Percentiles rank a stretch among this genome's conserved stretches.
Conservation (phyloP, 1,140 invertebrate genomes). For the Luehdorfia chinensis region DNA sequence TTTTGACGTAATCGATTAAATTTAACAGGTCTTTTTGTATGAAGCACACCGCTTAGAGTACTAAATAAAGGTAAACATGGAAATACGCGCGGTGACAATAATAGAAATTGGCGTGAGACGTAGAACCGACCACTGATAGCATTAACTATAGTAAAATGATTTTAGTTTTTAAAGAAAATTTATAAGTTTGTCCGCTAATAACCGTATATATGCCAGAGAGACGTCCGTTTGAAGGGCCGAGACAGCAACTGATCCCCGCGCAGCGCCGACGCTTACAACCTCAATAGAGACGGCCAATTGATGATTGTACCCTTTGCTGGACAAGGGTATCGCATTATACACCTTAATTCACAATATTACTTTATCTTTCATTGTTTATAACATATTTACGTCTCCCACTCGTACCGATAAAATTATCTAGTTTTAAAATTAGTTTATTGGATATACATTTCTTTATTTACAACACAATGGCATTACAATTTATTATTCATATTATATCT, state of each 20-base stretch:
- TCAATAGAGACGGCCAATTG: slow-evolving; percentile 59
- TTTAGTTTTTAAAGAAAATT: slow-evolving; percentile 59
- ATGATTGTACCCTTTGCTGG: slow-evolving; percentile 45
- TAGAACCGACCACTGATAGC: slow-evolving; percentile 22
- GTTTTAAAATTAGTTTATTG: slow-evolving; percentile 5
- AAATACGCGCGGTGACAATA: slow-evolving; percentile 52
- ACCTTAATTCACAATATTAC: slow-evolving; percentile 60
- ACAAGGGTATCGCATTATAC: slow-evolving; percentile 54
- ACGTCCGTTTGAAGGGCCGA: slow-evolving; percentile 34
- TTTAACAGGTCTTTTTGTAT: slow-evolving; percentile 58
- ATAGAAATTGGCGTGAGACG: slow-evolving; percentile 37
- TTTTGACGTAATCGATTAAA: slow-evolving; percentile 48
- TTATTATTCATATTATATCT: not conserved
- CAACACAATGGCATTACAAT: not conserved
- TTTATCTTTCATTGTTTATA: slow-evolving; percentile 22
- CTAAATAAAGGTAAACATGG: slow-evolving; percentile 54
- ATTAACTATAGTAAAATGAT: slow-evolving; percentile 50
- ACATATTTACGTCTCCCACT: slow-evolving; percentile 16
- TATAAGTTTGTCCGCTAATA: slow-evolving; percentile 63
- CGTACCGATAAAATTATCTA: not conserved
- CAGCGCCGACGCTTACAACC: slow-evolving; percentile 52
- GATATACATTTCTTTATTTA: no score
- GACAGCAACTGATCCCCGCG: slow-evolving; percentile 23
- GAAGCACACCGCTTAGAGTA: slow-evolving; percentile 61
- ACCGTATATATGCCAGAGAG: slow-evolving; percentile 58